phyloP scores from a whole-genome alignment of 2,797 vertebrate species.

The Arctocebus calabarensis region DNA sequence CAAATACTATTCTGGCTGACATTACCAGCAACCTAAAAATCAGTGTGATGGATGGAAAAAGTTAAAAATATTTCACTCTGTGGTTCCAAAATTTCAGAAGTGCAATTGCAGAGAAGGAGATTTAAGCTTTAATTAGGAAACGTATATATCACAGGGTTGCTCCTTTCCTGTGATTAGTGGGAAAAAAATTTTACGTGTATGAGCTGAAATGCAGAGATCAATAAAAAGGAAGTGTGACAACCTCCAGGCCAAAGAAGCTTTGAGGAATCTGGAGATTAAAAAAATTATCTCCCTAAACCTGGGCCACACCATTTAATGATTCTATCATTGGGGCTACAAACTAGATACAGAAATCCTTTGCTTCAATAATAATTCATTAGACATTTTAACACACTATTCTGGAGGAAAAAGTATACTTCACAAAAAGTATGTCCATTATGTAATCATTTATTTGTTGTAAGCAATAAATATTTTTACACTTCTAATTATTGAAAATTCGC shows the following conservation, averaged over 20 bases:
- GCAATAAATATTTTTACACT: background rate
- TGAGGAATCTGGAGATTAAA: constrained; percentile 69
- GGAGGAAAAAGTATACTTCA: constrained; percentile 5
- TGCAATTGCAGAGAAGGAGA: constrained; percentile 69
- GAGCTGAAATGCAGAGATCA: constrained; percentile 72
- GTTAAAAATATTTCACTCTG: constrained; percentile 79
- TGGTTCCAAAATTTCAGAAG: constrained; percentile 76
- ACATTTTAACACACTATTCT: constrained; percentile 37
- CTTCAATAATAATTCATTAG: constrained; percentile 57
- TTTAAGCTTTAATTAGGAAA: constrained; percentile 82
- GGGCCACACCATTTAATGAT: constrained; percentile 45
- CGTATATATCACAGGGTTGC: constrained; percentile 56
- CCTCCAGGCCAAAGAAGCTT: constrained; percentile 62
- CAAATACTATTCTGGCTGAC: constrained; percentile 73
- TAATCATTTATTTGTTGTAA: constrained; percentile 55
- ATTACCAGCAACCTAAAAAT: constrained; percentile 70
- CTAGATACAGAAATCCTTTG: constrained; percentile 19
- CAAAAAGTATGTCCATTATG: constrained; percentile 33
- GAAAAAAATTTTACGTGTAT: background rate
- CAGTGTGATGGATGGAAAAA: constrained; percentile 75
- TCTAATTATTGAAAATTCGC: constrained; percentile 32
- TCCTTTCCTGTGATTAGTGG: constrained; percentile 45
- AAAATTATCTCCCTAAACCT: constrained; percentile 69
- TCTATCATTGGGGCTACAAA: constrained; percentile 36
- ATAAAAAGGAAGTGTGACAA: constrained; percentile 74